Conservation (phyloP, 2,113 vertebrate genomes). For the Limnothrissa miodon region DNA sequence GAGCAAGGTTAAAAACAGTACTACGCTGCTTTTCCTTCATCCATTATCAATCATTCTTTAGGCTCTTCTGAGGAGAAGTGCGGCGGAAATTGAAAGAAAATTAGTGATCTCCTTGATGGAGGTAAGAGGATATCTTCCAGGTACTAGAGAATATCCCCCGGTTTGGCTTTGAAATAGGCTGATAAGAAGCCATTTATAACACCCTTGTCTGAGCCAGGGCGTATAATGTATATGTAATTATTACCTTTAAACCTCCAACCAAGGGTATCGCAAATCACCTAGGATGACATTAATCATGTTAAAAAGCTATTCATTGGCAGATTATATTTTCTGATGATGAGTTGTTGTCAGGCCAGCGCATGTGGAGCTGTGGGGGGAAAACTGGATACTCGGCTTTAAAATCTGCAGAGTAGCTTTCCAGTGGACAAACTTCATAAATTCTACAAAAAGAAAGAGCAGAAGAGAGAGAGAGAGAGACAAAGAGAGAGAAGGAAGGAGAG, state of each 20-base stretch:
- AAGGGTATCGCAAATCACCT: slow-evolving; percentile 15
- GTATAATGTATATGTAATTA: slow-evolving; percentile 21
- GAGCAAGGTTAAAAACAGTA: slow-evolving; percentile 79
- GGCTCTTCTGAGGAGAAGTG: slow-evolving; percentile 65
- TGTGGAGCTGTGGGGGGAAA: not conserved
- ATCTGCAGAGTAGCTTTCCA: slow-evolving; percentile 19
- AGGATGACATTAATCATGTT: slow-evolving; percentile 15
- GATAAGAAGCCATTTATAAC: slow-evolving; percentile 33
- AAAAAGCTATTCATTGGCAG: slow-evolving; percentile 19
- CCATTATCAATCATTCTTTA: slow-evolving; percentile 75
- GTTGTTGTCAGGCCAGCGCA: not conserved
- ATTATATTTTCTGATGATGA: slow-evolving; percentile 17
- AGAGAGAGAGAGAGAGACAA: not conserved
- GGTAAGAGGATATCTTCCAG: slow-evolving; percentile 32
- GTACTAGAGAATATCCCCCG: slow-evolving; percentile 28
- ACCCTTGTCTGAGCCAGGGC: not conserved
- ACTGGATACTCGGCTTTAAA: slow-evolving; percentile 17
- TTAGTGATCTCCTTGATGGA: slow-evolving; percentile 71
- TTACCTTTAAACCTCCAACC: slow-evolving; percentile 17
- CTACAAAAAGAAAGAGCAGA: not conserved
- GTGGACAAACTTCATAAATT: slow-evolving; percentile 48
- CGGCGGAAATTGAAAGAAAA: slow-evolving; percentile 73
- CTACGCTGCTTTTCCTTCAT: slow-evolving; percentile 69
- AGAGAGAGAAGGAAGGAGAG: not conserved
- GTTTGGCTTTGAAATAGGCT: slow-evolving; percentile 28